A percentile compares a stretch with the other conserved stretches of the same genome.
phyloP scores from a whole-genome alignment of 2,113 vertebrate species.

The Clarias magur region DNA sequence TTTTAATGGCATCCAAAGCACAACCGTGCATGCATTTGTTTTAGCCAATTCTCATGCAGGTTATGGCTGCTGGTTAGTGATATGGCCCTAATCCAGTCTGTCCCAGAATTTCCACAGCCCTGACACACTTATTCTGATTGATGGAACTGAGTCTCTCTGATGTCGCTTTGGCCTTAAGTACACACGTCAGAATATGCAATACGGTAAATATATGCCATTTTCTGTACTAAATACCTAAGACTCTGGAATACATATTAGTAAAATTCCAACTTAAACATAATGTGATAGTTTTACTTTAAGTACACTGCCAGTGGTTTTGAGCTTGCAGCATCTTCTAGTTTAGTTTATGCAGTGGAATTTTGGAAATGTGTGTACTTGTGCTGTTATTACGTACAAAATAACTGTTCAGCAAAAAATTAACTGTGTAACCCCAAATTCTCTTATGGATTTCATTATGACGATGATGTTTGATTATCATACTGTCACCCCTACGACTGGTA shows the following conservation, averaged over 20 bases:
- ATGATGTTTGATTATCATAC: not conserved
- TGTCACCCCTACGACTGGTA: not conserved
- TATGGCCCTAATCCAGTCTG: constrained; percentile 66
- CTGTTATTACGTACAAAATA: not conserved
- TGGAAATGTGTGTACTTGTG: not conserved
- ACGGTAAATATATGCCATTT: not conserved
- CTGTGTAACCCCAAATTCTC: no score
- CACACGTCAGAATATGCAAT: constrained; percentile 14
- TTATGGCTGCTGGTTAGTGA: constrained; percentile 51
- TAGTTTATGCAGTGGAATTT: not conserved
- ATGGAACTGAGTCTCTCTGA: constrained; percentile 27
- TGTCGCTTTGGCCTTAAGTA: constrained; percentile 10
- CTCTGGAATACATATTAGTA: not conserved
- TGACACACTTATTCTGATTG: constrained; percentile 47
- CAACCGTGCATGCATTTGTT: constrained; percentile 48
- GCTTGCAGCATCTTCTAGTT: not conserved
- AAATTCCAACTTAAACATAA: not conserved
- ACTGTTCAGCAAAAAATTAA: not conserved
- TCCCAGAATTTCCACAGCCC: constrained; percentile 40
- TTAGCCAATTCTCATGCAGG: constrained; percentile 54
- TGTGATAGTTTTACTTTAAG: not conserved
- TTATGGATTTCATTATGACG: not conserved
- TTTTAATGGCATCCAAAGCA: constrained; percentile 5
- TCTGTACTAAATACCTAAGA: not conserved
- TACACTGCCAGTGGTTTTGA: not conserved